Evolutionary conservation across 2,888 invertebrate genomes (phyloP).

Genomic region (Synergus itoensis): DNA sequence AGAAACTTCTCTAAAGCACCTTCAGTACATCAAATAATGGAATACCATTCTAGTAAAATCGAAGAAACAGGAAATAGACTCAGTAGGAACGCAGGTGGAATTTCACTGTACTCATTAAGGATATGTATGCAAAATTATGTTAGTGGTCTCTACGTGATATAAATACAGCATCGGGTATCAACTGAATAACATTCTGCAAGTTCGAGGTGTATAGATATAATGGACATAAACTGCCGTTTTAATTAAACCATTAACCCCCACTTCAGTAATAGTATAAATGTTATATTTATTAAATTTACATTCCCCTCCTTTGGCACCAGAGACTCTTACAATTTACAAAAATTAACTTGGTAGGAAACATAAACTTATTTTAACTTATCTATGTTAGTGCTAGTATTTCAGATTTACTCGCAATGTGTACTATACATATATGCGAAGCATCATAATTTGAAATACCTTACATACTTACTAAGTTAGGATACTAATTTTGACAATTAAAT

Average conservation of each 20-base stretch:
- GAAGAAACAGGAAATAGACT: constrained; percentile 48
- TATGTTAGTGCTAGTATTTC: background rate
- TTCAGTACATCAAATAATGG: background rate
- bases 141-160: constrained; percentile 49
- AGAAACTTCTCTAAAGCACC: background rate
- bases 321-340: background rate
- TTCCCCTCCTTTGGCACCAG: constrained; percentile 33
- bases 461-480: background rate
- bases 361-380: background rate
- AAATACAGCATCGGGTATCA: background rate
- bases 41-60: background rate
- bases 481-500: background rate
- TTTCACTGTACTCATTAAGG: constrained; percentile 58
- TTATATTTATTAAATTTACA: constrained; percentile 11
- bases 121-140: constrained; percentile 59
- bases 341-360: constrained; percentile 3
- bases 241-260: background rate
- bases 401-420: background rate
- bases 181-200: background rate
- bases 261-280: background rate
- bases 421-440: background rate
- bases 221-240: background rate
- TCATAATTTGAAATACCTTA: background rate
- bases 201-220: background rate
- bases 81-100: constrained; percentile 53